Conservation (phyloP, 2,113 vertebrate genomes). For the Trochalopteron elliotii region DNA sequence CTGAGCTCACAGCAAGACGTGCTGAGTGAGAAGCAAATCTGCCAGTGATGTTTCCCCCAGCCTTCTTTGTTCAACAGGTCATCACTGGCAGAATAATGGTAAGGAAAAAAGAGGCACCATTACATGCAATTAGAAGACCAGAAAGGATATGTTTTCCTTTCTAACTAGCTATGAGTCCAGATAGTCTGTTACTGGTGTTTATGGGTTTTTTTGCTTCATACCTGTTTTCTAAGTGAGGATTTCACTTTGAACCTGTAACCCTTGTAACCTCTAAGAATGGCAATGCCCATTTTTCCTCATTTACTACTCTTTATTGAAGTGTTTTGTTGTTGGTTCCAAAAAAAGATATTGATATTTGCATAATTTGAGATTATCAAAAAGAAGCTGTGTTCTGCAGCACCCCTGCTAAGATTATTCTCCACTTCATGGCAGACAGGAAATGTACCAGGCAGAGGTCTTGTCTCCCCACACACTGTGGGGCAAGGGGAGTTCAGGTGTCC, state of each 20-base stretch:
- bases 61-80: not conserved
- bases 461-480: rapidly evolving
- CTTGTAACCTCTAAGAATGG: not conserved
- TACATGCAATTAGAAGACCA: not conserved
- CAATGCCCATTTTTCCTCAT: not conserved
- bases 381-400: not conserved
- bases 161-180: not conserved
- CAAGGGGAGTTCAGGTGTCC: not conserved
- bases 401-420: not conserved
- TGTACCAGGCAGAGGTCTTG: not conserved
- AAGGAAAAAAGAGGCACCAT: not conserved
- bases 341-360: not conserved
- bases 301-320: not conserved
- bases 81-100: not conserved
- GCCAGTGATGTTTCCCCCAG: not conserved
- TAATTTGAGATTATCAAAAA: not conserved
- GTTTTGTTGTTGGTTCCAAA: not conserved
- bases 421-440: not conserved
- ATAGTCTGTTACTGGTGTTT: not conserved
- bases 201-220: not conserved
- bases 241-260: not conserved
- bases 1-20: not conserved
- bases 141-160: not conserved
- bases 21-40: not conserved
- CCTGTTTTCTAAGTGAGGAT: not conserved